Base-by-base conservation (phyloP, 2,888 invertebrate species). In the Pandemis cinnamomeana region DNA sequence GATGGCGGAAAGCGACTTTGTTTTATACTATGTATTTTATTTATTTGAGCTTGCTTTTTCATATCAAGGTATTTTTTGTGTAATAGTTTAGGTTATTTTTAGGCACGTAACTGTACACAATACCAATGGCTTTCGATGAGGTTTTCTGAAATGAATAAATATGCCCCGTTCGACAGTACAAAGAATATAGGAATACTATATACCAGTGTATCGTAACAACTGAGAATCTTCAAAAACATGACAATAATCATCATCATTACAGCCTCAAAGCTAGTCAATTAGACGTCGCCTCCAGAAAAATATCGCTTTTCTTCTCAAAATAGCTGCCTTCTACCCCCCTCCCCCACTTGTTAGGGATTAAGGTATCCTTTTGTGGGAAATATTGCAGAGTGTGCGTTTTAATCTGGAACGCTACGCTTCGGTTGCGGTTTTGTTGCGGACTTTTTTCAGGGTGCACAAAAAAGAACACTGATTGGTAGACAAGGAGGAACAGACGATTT, bases 341-440 rank as follows among this genome's bases (percentile, higher is more conserved):
- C 27, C 27, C 27, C 91, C 88, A 91, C 92, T 92, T 92, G 91
- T 89, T 86, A 88, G 83, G 91, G 92, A 92, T 93, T 91, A 93
- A 93, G 93, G 92, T 93, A 92, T 90, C 91, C 91, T 92, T 93
- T 93, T 92, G 93, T 92, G 86, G 89, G 84, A 91, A 91, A 93
- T 92, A 93, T 92, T 89, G 92, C 93, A 89, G 91, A 91, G 89
- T 91, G 90, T 91, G 88, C 92, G 91, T 91, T 92, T 36, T 92
- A 93, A 93, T 93, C 92, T 91, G 86, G 80, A 84, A 80, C 83
- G 84, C 84, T 83, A 89, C 88, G 92, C 88, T 89, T 82, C 87
- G 88, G 80, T 86, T 81, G 85, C 81, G 87, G 89, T 90, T 91
- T 89, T 90, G 86, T 89, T 84, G 86, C 83, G 82, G 83, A 76